These are phyloP conservation scores for Muscicapa striata DNA, from an alignment of 2,797 vertebrate genomes.

Conservation along the genomic window DNA sequence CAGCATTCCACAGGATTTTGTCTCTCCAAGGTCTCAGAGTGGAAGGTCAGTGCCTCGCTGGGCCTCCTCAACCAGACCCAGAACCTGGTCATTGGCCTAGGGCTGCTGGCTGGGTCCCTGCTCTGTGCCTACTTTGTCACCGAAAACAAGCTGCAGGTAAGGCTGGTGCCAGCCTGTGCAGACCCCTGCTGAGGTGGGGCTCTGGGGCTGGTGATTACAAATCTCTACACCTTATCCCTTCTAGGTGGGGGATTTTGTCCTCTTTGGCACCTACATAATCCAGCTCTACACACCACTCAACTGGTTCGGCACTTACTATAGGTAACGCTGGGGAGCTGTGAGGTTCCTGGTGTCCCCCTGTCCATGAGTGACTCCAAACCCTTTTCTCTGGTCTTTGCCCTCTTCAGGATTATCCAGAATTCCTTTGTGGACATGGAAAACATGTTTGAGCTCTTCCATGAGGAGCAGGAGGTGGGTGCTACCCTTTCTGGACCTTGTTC, in stretches of 20 bases:
- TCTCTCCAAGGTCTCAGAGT: constrained; percentile 83
- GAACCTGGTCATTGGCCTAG: constrained; percentile 89
- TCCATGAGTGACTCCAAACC: rapidly evolving
- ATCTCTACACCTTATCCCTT: neutral
- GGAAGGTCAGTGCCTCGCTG: constrained; percentile 91
- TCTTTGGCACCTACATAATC: constrained; percentile 96
- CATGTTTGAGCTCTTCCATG: constrained; percentile 93
- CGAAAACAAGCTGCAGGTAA: constrained; percentile 87
- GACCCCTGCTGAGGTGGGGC: too few relatives aligned
- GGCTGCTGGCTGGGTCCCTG: constrained; percentile 90
- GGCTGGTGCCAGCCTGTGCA: neutral
- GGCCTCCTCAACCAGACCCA: constrained; percentile 95
- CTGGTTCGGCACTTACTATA: constrained; percentile 99
- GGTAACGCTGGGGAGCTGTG: constrained; percentile 72
- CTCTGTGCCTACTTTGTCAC: constrained; percentile 94
- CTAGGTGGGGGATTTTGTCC: constrained; percentile 94
- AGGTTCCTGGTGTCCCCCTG: neutral
- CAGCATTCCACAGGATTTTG: neutral
- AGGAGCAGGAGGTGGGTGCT: constrained; percentile 87
- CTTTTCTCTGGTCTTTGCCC: neutral
- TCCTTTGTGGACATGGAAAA: constrained; percentile 99
- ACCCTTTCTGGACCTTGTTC: neutral
- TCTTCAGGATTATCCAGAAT: constrained; percentile 94
- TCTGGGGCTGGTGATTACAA: neutral
- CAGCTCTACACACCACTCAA: constrained; percentile 95